Base-by-base conservation (phyloP, 2,797 vertebrate species). In the Pantherophis vulpinus region DNA sequence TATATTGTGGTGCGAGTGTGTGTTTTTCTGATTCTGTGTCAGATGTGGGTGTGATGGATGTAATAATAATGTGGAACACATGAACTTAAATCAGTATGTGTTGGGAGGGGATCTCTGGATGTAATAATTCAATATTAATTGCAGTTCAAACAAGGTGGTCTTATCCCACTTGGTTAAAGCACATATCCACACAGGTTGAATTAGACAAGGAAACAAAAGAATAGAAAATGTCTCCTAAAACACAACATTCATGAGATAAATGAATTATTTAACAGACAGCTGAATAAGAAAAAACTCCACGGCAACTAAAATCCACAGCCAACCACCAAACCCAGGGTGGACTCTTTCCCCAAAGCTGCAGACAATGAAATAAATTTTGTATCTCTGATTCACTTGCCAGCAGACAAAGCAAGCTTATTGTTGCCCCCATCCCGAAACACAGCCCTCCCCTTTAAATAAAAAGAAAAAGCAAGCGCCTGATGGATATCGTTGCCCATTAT, bases 401-500 rank as follows among this genome's bases (percentile, higher is more conserved):
- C 70, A 96, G 96, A 96, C 95, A 96, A 94, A 96, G 96, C 96
- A 96, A 95, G 96, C 95, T 96, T 94, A 93, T 94, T 94, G 92
- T 59, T 96, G 94, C 95, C 95, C 94, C 94, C 95, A 32, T 95
- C 94, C 94, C 56, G 32, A 32, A 88, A 61, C 87, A 42, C 56
- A 63, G 27, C 70, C 25, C n/a, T 66, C 10, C 20, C 47, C 79
- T 23, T 47, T 25, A 83, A 25, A 83, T 10, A 83, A 83, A 93
- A 86, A 94, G 95, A 32, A 14, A 97, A 97, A 96, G 91, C 96
- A 94, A 96, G 94, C 88, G 94, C 97, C 97, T 97, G 91, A 91
- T 90, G 96, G 96, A 96, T 96, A 97, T 97, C 96, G 91, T 97
- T 97, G 97, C 96, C 97, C 96, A 96, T 98, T 98, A 97, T 98